Base-by-base conservation (phyloP, 2,888 invertebrate genomes). In the Phytoseiulus persimilis region DNA sequence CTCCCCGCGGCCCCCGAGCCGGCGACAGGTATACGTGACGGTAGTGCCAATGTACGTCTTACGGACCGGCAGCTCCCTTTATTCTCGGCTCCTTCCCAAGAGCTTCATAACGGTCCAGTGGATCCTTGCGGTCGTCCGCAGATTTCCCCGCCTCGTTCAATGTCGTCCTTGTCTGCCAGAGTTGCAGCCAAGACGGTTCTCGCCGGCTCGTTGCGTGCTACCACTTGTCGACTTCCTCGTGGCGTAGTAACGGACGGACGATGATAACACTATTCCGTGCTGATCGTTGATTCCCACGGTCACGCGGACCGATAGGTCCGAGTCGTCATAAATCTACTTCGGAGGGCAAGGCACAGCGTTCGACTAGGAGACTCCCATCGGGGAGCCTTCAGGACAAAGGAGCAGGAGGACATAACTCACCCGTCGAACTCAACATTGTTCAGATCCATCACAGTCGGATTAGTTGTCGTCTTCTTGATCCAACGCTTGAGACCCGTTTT, bases 391-490 rank as follows among this genome's bases (percentile, higher is more conserved):
- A n/a, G n/a, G n/a, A n/a, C n/a, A n/a, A n/a, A n/a, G n/a, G n/a
- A n/a, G n/a, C n/a, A n/a, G 39, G 39, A 39, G 39, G 5, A 9
- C 9, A 39, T 39, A 3, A 39, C 87, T 87, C 87, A 87, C 87
- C 87, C 87, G n/a, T 87, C 87, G 33, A 87, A 87, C 87, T 87
- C 87, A n/a, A 87, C 87, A 39, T 87, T 87, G 87, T 87, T 87
- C 39, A 87, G 87, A 45, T 87, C 87, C 87, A 87, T 87, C 39
- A 87, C 87, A 31, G 87, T 87, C 6, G 87, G 87, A 87, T 87
- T 87, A 9, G 32, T 31, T 23, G 32, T 33, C 9, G 87, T 87
- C 87, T n/a, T 87, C 87, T 87, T 87, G 87, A 87, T 87, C 87
- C 87, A 87, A 45, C 87, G 87, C 87, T 39, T 87, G 87, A 87